phyloP scores from a whole-genome alignment of 2,888 invertebrate species.

The Megaustenia siamemsis region DNA sequence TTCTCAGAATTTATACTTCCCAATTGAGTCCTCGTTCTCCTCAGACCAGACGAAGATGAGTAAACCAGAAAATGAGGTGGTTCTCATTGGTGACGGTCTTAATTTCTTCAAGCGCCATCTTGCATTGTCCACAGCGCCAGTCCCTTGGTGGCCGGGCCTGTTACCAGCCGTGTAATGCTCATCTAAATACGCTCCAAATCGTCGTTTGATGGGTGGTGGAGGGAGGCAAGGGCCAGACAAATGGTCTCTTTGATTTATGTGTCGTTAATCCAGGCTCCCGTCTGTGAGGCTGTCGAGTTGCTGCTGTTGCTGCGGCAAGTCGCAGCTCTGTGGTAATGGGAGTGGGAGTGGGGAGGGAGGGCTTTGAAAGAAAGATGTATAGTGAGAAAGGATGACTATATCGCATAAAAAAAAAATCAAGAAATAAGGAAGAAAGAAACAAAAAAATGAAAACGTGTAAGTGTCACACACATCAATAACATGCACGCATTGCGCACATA shows the following conservation, averaged over 20 bases:
- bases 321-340: background rate
- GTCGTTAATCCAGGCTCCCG: slow-evolving; percentile 54
- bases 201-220: slow-evolving; percentile 61
- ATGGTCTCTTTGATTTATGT: slow-evolving; percentile 63
- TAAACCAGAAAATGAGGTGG: slow-evolving; percentile 39
- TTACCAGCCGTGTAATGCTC: slow-evolving; percentile 46
- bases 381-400: background rate
- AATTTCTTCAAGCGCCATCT: slow-evolving; percentile 12
- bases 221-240: slow-evolving; percentile 58
- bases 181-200: slow-evolving; percentile 61
- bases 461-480: no score
- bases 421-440: background rate
- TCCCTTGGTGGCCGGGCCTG: background rate
- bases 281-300: background rate
- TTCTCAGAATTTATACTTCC: slow-evolving; percentile 33
- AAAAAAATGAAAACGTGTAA: no score
- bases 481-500: no score
- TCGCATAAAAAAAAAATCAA: background rate
- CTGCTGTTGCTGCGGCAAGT: background rate
- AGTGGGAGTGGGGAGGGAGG: background rate
- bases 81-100: slow-evolving; percentile 27
- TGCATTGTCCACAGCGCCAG: slow-evolving; percentile 7
- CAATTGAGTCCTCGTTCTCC: slow-evolving; percentile 23
- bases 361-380: background rate
- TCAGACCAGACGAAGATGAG: slow-evolving; percentile 21